Evolutionary conservation across 2,113 vertebrate genomes (phyloP).

Genomic region (Lampris incognitus): DNA sequence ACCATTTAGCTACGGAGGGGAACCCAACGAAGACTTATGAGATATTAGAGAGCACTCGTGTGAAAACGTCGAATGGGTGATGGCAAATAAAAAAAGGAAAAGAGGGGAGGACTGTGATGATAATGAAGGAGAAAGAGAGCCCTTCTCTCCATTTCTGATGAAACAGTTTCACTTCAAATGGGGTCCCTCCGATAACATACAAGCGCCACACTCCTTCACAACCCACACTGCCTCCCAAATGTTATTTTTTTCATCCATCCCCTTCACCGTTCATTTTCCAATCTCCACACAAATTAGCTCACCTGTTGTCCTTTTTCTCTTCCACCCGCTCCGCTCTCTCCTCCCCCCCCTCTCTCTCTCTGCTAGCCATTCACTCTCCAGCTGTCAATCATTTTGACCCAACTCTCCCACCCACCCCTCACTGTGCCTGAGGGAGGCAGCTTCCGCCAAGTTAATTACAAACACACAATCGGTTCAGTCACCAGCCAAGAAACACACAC

Average conservation of each 20-base stretch:
- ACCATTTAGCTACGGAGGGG: too few species aligned
- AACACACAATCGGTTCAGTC: slow-evolving; percentile 21
- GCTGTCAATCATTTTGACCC: slow-evolving; percentile 47
- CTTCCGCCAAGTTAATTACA: slow-evolving; percentile 59
- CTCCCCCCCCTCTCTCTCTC: not conserved
- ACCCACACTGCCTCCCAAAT: not conserved
- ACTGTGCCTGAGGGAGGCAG: slow-evolving; percentile 44
- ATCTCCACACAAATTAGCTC: slow-evolving; percentile 7
- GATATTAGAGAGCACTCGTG: not conserved
- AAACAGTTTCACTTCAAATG: too few species aligned
- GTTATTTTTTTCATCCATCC: slow-evolving; percentile 11
- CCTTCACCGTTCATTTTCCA: slow-evolving; percentile 22
- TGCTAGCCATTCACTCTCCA: slow-evolving; percentile 23
- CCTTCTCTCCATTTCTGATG: not conserved
- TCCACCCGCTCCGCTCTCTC: not conserved
- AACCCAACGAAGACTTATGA: too few species aligned
- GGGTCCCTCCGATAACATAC: too few species aligned
- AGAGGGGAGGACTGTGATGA: too few species aligned
- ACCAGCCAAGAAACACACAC: not conserved
- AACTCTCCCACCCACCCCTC: slow-evolving; percentile 30
- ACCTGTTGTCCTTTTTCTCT: slow-evolving; percentile 1
- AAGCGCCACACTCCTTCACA: too few species aligned
- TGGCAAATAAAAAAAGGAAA: slow-evolving; percentile 11
- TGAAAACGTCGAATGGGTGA: not conserved
- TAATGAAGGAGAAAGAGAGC: not conserved